Percentiles rank a stretch among this genome's conserved stretches.
Conservation (phyloP, 2,888 invertebrate genomes). For the Callyntrura sp. region DNA sequence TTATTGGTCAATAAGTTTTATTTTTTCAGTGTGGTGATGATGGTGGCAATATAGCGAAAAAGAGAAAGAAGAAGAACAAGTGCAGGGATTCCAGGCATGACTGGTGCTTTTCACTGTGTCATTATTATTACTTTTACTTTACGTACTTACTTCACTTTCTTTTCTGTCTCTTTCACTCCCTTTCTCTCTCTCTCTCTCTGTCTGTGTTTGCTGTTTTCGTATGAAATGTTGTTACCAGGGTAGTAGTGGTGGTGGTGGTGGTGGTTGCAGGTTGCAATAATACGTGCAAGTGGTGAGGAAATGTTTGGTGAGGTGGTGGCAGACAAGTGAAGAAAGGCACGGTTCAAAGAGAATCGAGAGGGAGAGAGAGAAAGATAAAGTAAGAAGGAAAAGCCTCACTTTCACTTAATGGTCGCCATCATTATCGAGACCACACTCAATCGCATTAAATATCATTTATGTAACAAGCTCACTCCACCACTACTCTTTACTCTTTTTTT, state of each 20-base stretch:
- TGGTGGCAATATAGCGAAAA: too few relatives aligned
- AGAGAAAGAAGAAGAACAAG: not conserved
- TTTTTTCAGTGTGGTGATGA: not conserved
- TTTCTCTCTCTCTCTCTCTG: too few relatives aligned
- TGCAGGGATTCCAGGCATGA: conserved; percentile 30
- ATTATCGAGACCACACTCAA: conserved; percentile 76
- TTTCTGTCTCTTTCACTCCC: not conserved
- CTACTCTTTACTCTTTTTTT: conserved; percentile 18
- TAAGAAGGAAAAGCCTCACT: conserved; percentile 65
- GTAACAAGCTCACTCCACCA: conserved; percentile 68
- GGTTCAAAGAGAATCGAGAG: not conserved
- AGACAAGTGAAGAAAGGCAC: conserved; percentile 38
- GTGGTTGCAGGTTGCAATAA: not conserved
- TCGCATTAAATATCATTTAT: conserved; percentile 79
- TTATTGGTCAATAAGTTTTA: conserved; percentile 43
- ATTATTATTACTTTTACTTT: conserved; percentile 31
- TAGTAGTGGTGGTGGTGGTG: too few relatives aligned
- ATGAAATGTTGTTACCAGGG: not conserved
- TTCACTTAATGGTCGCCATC: conserved; percentile 77
- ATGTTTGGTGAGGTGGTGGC: conserved; percentile 9
- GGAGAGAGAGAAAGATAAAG: conserved; percentile 65
- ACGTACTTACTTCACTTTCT: not conserved
- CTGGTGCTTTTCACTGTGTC: conserved; percentile 47
- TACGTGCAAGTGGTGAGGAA: not conserved
- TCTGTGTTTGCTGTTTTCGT: conserved; percentile 6